Evolutionary conservation across 2,888 invertebrate genomes (phyloP).

Genomic region (Caenorhabditis wallacei): DNA sequence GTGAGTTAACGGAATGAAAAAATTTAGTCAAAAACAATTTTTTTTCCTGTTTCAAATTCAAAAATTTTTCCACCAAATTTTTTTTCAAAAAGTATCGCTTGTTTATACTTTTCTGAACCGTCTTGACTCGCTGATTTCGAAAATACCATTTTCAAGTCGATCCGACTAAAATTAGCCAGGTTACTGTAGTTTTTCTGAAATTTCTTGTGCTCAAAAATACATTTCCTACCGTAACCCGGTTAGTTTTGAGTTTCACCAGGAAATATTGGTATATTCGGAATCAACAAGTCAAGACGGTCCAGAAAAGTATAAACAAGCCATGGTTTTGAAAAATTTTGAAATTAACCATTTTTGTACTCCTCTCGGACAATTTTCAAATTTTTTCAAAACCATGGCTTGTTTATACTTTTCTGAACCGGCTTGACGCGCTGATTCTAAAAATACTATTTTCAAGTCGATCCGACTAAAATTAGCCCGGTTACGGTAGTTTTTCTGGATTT

Average conservation of each 20-base stretch:
- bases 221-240: too few species aligned
- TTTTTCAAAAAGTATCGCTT: too few species aligned
- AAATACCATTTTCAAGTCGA: too few species aligned
- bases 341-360: too few species aligned
- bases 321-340: neutral
- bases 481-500: neutral
- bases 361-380: neutral
- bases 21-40: too few species aligned
- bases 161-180: too few species aligned
- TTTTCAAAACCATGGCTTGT: neutral
- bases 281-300: neutral
- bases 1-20: constrained; percentile 1
- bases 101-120: too few species aligned
- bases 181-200: neutral
- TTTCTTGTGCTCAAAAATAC: neutral
- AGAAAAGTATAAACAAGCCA: neutral
- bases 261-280: too few species aligned
- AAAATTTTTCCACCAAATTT: neutral
- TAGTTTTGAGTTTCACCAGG: too few species aligned
- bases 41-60: neutral
- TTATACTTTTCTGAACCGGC: neutral
- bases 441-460: neutral
- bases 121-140: too few species aligned
- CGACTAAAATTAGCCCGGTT: neutral
- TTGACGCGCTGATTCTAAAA: neutral